Evolutionary conservation across 1,140 invertebrate species (phyloP).

Genomic region (Ostrea edulis): DNA sequence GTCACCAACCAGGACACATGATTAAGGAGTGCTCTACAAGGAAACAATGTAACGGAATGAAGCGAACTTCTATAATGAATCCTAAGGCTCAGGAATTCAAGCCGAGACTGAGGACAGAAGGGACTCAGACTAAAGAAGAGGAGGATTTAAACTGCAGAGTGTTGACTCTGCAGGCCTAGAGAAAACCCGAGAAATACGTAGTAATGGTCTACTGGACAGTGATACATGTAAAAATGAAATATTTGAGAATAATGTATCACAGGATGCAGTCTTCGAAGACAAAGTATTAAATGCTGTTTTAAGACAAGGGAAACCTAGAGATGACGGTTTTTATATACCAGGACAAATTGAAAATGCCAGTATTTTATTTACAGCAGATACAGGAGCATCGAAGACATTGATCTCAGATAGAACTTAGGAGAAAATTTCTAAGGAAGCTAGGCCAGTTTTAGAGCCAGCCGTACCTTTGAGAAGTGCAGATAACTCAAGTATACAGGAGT

Average conservation of each 20-base stretch:
- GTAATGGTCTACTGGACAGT: too few species aligned
- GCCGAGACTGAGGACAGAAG: not conserved
- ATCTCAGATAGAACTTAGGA: slow-evolving; percentile 46
- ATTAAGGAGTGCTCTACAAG: too few species aligned
- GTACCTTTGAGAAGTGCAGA: not conserved
- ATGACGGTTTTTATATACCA: slow-evolving; percentile 42
- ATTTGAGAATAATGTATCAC: too few species aligned
- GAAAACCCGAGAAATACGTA: too few species aligned
- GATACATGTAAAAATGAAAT: too few species aligned
- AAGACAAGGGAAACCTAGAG: not conserved
- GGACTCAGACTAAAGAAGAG: not conserved
- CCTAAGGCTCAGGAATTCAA: not conserved
- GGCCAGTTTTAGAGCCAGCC: slow-evolving; percentile 23
- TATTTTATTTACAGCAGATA: slow-evolving; percentile 43
- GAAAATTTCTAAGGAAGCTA: slow-evolving; percentile 38
- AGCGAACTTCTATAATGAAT: too few species aligned
- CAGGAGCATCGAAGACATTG: slow-evolving; percentile 50
- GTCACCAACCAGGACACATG: too few species aligned
- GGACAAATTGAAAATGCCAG: slow-evolving; percentile 23
- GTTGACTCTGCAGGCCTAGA: too few species aligned
- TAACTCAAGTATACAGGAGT: slow-evolving; percentile 22
- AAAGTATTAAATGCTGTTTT: too few species aligned
- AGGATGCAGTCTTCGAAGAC: too few species aligned
- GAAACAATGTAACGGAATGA: too few species aligned
- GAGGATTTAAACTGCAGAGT: not conserved